Conservation (phyloP, 2,797 vertebrate genomes). For the Picus viridis region DNA sequence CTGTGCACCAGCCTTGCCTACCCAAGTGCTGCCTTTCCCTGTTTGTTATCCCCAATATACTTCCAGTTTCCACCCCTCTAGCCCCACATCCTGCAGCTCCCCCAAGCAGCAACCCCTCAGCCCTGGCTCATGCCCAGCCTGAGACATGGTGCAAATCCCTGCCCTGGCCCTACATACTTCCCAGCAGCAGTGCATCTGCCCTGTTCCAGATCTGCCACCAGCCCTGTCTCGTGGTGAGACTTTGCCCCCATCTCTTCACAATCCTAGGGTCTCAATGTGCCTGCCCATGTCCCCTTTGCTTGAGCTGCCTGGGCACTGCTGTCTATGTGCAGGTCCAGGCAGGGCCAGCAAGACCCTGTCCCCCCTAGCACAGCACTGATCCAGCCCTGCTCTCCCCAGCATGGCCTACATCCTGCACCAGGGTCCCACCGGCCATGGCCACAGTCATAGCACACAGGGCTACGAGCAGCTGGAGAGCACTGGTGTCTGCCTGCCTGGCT, state of each 20-base stretch:
- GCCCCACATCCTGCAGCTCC: too few species aligned
- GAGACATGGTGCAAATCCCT: too few species aligned
- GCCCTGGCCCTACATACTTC: neutral
- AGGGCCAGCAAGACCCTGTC: rapidly evolving
- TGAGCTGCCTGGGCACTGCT: rapidly evolving
- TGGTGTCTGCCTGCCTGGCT: slow-evolving; percentile 62
- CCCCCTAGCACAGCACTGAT: neutral
- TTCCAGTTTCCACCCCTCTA: neutral
- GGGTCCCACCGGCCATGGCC: slow-evolving; percentile 82
- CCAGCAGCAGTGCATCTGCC: too few species aligned
- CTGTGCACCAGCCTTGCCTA: neutral
- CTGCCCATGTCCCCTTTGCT: neutral
- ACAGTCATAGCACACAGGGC: slow-evolving; percentile 80
- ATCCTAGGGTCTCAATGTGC: too few species aligned
- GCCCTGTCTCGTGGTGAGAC: rapidly evolving
- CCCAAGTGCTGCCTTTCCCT: rapidly evolving
- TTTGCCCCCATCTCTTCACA: too few species aligned
- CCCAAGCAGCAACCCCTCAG: neutral
- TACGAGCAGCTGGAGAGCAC: slow-evolving; percentile 88
- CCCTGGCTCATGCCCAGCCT: too few species aligned
- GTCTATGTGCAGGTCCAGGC: neutral
- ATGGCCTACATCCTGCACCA: slow-evolving; percentile 97
- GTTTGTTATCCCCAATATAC: rapidly evolving
- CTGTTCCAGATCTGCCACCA: neutral
- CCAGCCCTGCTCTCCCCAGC: slow-evolving; percentile 72